Base-by-base conservation (phyloP, 1,140 invertebrate genomes). In the Spodoptera litura region DNA sequence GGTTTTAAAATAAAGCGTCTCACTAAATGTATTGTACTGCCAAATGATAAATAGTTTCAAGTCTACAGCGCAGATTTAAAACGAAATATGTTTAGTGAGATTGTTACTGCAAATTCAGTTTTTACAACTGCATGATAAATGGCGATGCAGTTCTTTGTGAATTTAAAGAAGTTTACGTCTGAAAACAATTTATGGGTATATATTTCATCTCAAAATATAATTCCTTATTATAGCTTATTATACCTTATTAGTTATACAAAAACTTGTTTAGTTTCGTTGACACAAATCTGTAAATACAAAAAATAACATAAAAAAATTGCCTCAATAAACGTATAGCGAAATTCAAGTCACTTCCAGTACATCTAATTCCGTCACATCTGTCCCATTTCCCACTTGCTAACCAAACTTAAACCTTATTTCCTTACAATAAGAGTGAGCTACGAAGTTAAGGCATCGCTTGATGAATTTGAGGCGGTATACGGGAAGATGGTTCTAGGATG, bases 351-450 rank as follows among this genome's bases (percentile, higher is more conserved):
- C 61, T 64, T 64, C 61, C 61, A 64, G 61, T 27, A 64, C 35
- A 4, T 15, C 35, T 44, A 44, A 15, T n/a, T 64, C n/a, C 61
- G 15, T 13, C 15, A 12, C 61, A 64, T 64, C 61, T 64, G 61
- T 64, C n/a, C 61, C 61, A 64, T 64, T 64, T 64, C 61, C 20
- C 35, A 20, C 61, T 44, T 31, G 31, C 61, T 35, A 64, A 13
- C 38, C 61, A 44, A 64, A 38, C 35, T 15, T 64, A n/a, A n/a
- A 64, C 61, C 61, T 27, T 64, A 64, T 38, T 12, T 4, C 35
- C 35, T 8, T 15, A 64, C 35, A 64, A 64, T 64, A 64, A 44
- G 31, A 35, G 61, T 44, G 13, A 64, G 12, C 35, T 44, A 44
- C 9, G 15, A 64, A 64, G 35, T 64, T 64, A 0, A 11, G n/a